Conservation (phyloP, 1,140 invertebrate species). For the Lordiphosa mommai region DNA sequence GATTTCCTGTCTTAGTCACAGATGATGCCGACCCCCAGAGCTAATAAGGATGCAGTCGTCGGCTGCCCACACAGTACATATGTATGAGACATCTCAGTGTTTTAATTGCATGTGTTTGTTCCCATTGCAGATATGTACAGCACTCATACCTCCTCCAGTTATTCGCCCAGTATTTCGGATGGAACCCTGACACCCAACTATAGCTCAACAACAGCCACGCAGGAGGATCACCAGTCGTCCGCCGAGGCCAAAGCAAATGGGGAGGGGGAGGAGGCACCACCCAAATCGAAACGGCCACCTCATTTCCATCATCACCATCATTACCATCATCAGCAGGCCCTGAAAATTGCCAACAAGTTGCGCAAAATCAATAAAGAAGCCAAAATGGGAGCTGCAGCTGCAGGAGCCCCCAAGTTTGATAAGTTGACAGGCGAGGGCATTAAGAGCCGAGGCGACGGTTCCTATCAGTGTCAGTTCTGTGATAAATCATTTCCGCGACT, state of each 20-base stretch:
- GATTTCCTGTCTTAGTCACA: slow-evolving; percentile 67
- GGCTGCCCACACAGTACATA: slow-evolving; percentile 39
- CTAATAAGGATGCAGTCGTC: slow-evolving; percentile 67
- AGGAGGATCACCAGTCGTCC: slow-evolving; percentile 14
- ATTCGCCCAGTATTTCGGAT: slow-evolving; percentile 77
- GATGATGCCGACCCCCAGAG: slow-evolving; percentile 22
- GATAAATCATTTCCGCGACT: slow-evolving; percentile 93
- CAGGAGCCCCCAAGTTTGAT: slow-evolving; percentile 68
- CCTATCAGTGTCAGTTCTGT: slow-evolving; percentile 94
- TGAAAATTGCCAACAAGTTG: slow-evolving; percentile 74
- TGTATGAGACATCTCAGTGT: slow-evolving; percentile 5
- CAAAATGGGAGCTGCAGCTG: slow-evolving; percentile 34
- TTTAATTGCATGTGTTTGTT: slow-evolving; percentile 18
- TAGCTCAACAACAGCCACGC: slow-evolving; percentile 14
- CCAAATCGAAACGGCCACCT: slow-evolving; percentile 35
- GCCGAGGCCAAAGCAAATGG: slow-evolving; percentile 34
- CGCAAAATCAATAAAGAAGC: slow-evolving; percentile 78
- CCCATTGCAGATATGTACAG: slow-evolving; percentile 75
- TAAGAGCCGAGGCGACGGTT: slow-evolving; percentile 80
- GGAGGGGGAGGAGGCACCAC: slow-evolving; percentile 20
- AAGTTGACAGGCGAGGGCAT: slow-evolving; percentile 79
- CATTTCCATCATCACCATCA: slow-evolving; percentile 66
- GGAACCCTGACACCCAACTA: slow-evolving; percentile 75
- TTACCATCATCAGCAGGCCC: slow-evolving; percentile 67
- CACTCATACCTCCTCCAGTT: slow-evolving; percentile 78